Base-by-base conservation (phyloP, 64 coral and sea anemone species). In the Cladopsammia gracilis region DNA sequence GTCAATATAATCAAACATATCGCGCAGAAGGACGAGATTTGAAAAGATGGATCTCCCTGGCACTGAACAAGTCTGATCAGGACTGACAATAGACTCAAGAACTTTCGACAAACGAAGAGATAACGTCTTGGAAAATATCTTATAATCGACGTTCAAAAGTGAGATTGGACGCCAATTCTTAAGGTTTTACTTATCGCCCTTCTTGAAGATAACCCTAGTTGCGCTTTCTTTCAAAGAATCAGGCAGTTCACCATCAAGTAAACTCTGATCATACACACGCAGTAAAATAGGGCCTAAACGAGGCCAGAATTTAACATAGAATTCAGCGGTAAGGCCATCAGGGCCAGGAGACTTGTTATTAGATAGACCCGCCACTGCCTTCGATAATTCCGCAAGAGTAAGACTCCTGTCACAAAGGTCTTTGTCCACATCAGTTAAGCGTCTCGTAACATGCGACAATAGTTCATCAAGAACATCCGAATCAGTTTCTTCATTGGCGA, bases 161-260 rank as follows among this genome's bases (percentile, higher is more conserved):
- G 71, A 89, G 4, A 89, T 89, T 3, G 87, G 87, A 0, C 71
- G 70, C 87, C 87, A 89, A 19, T 89, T 89, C 16, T 78, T 78
- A 13, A 78, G 16, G n/a, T 57, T n/a, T 22, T 58, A 56, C 54
- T 4, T 6, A 10, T 78, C 75, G 1, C 50, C 49, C n/a, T 77
- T 78, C 19, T 78, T 78, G 56, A 51, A 57, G 2, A 78, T 57
- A 2, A 78, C 3, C 2, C 75, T 48, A 20, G 75, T 58, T 6
- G 19, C 22, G 6, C 75, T 76, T 1, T 5, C 20, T 57, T 78
- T 54, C 75, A 77, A 56, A 19, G 50, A 78, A 1, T 78, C 75
- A 78, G 9, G 18, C 11, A 78, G 7, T 10, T 20, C 15, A 3
- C 75, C 75, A 24, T 7, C 20, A 9, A 3, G 2, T 10, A 24